phyloP scores from a whole-genome alignment of 2,888 invertebrate species.

The Campoplex nolae region DNA sequence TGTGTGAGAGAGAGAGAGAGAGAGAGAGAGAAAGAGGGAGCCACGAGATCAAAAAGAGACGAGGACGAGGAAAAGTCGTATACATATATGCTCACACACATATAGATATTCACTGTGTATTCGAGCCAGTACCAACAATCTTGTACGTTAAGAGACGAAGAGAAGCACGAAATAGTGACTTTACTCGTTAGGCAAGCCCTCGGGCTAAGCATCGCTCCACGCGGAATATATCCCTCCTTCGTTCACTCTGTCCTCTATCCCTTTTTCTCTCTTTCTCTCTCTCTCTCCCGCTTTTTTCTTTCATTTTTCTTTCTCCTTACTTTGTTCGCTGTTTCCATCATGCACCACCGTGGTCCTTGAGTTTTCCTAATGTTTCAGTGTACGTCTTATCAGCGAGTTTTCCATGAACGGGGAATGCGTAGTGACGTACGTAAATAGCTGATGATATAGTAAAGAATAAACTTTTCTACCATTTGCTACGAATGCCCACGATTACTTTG shows the following conservation, averaged over 20 bases:
- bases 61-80: constrained; percentile 30
- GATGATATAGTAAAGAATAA: not conserved
- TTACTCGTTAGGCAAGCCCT: constrained; percentile 80
- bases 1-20: constrained; percentile 15
- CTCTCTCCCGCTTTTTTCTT: constrained; percentile 9
- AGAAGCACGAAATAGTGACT: constrained; percentile 73
- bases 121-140: constrained; percentile 51
- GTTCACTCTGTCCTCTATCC: constrained; percentile 16
- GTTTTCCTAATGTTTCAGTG: constrained; percentile 52
- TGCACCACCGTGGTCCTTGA: constrained; percentile 31
- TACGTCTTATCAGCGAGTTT: constrained; percentile 29
- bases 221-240: constrained; percentile 54
- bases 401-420: not conserved
- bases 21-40: constrained; percentile 26
- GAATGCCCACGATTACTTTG: not conserved
- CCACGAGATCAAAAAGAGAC: constrained; percentile 50
- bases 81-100: not conserved
- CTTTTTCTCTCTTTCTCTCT: constrained; percentile 16
- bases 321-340: constrained; percentile 14
- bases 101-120: constrained; percentile 5
- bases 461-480: not conserved
- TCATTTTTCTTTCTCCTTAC: not conserved
- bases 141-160: constrained; percentile 41
- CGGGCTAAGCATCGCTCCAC: constrained; percentile 71
- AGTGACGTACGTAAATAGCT: constrained; percentile 8